phyloP scores from a whole-genome alignment of 2,888 invertebrate genomes.

The Mechanitis mazaeus region DNA sequence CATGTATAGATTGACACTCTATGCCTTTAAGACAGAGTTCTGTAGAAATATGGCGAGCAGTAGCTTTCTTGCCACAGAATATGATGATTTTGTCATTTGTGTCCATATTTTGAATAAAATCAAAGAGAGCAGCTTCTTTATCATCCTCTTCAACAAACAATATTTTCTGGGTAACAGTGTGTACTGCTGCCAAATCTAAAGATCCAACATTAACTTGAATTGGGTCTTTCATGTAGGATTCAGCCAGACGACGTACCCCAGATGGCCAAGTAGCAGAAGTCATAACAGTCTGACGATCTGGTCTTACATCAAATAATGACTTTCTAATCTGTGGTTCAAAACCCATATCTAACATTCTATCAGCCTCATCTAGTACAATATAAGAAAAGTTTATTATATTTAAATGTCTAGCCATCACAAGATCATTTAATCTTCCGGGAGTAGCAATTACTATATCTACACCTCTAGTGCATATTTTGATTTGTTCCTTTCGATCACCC shows the following conservation, averaged over 20 bases:
- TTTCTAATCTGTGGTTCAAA: slow-evolving; percentile 93
- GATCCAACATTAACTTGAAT: slow-evolving; percentile 93
- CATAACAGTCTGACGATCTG: slow-evolving; percentile 96
- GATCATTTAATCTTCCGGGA: slow-evolving; percentile 94
- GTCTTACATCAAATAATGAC: slow-evolving; percentile 86
- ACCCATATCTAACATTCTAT: slow-evolving; percentile 91
- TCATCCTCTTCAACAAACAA: slow-evolving; percentile 82
- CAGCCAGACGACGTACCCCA: slow-evolving; percentile 89
- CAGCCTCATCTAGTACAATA: slow-evolving; percentile 94
- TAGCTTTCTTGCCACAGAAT: slow-evolving; percentile 91
- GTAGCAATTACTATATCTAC: slow-evolving; percentile 97
- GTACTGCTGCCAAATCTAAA: slow-evolving; percentile 91
- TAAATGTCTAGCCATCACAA: slow-evolving; percentile 84
- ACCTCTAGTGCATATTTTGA: slow-evolving; percentile 83
- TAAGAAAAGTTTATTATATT: slow-evolving; percentile 88
- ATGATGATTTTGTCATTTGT: slow-evolving; percentile 90
- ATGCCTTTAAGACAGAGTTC: slow-evolving; percentile 84
- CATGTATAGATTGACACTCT: slow-evolving; percentile 89
- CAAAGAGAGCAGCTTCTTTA: slow-evolving; percentile 80
- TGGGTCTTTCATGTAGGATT: slow-evolving; percentile 92
- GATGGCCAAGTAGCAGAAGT: slow-evolving; percentile 97
- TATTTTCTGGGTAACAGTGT: slow-evolving; percentile 89
- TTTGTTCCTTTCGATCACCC: slow-evolving; percentile 87
- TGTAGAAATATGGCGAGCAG: slow-evolving; percentile 88
- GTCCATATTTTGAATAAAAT: slow-evolving; percentile 83